These are phyloP conservation scores for Malaclemys terrapin DNA, from an alignment of 2,113 vertebrate genomes.

Conservation along the genomic window DNA sequence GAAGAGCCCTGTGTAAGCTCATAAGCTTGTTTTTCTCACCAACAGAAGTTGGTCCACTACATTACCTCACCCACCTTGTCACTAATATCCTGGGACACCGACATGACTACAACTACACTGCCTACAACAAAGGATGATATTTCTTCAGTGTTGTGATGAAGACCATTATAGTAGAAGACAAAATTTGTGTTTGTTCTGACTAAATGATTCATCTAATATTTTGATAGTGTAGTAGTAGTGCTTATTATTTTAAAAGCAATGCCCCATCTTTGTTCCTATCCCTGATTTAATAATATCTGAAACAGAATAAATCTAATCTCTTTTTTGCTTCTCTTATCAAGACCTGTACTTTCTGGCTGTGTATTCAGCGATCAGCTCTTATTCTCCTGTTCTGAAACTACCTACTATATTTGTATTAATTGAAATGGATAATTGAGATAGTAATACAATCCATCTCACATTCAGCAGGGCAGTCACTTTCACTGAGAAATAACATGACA, in stretches of 20 bases:
- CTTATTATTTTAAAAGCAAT: conserved; percentile 12
- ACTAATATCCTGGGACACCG: background rate
- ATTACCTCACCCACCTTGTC: background rate
- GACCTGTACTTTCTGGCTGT: conserved; percentile 48
- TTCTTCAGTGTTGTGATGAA: background rate
- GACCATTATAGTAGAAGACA: background rate
- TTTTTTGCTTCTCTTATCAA: conserved; percentile 48
- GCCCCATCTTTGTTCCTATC: background rate
- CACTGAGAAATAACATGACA: conserved; percentile 48
- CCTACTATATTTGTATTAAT: conserved; percentile 69
- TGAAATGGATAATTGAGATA: conserved; percentile 68
- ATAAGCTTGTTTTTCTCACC: background rate
- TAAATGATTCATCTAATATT: background rate
- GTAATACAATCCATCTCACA: conserved; percentile 23
- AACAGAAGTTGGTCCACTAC: background rate
- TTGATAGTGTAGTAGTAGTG: background rate
- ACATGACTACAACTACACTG: background rate
- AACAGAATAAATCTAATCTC: conserved; percentile 29
- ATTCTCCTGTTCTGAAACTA: conserved; percentile 55
- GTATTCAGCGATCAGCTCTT: conserved; percentile 61
- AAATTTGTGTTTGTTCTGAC: background rate
- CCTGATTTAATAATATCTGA: conserved; percentile 21
- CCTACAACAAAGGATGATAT: background rate
- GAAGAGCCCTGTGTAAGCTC: background rate
- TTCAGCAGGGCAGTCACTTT: conserved; percentile 56